Evolutionary conservation across 2,113 vertebrate species (phyloP).

Genomic region (Oplegnathus fasciatus): DNA sequence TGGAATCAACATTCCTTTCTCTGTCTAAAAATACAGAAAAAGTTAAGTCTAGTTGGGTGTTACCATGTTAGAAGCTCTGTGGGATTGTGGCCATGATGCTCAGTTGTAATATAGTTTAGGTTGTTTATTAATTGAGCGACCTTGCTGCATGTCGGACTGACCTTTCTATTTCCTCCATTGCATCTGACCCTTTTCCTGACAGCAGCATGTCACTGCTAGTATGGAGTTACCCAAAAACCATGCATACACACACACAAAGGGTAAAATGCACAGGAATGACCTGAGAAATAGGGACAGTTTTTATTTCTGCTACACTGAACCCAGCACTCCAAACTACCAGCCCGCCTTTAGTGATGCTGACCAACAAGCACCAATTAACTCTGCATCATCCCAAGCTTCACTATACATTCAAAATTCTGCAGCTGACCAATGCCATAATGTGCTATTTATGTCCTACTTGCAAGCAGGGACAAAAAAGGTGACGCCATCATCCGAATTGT

Average conservation of each 20-base stretch:
- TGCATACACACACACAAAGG: neutral
- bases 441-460: neutral
- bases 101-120: neutral
- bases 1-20: constrained; percentile 44
- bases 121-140: constrained; percentile 15
- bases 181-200: neutral
- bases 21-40: constrained; percentile 17
- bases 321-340: neutral
- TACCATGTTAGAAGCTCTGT: neutral
- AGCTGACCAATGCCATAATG: neutral
- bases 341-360: neutral
- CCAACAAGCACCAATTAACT: neutral
- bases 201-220: neutral
- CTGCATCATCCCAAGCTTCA: neutral
- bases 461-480: neutral
- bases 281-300: neutral
- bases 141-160: neutral
- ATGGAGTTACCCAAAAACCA: neutral
- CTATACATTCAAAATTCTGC: neutral
- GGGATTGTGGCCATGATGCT: neutral
- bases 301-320: no score
- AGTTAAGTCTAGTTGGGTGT: neutral
- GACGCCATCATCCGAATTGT: neutral
- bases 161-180: neutral
- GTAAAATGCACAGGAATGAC: neutral